A percentile compares a stretch with the other conserved stretches of the same genome.
These are phyloP conservation scores for Apodemia duryi DNA, from an alignment of 2,888 invertebrate genomes.

Conservation along the genomic window DNA sequence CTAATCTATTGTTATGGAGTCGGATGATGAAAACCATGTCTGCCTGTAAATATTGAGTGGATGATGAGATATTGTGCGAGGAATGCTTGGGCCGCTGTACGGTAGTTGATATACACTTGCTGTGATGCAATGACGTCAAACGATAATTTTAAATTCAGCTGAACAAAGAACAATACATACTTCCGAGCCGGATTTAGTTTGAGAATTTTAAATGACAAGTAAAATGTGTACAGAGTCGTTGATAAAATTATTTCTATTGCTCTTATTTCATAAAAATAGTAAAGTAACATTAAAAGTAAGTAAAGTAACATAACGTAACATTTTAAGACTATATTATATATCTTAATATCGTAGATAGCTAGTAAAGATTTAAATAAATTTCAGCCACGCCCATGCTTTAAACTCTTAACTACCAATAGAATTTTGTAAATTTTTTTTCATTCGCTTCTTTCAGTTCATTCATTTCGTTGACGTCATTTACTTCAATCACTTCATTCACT, in stretches of 20 bases:
- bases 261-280: no score
- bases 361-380: no score
- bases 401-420: no score
- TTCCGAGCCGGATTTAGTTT: background rate
- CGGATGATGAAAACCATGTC: constrained; percentile 51
- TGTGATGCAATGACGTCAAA: constrained; percentile 5
- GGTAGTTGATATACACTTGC: constrained; percentile 1
- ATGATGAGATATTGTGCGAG: constrained; percentile 26
- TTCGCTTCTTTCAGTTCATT: no score
- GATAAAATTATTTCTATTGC: background rate
- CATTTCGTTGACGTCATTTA: no score
- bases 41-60: constrained; percentile 47
- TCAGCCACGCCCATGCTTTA: no score
- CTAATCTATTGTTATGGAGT: constrained; percentile 38
- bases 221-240: background rate
- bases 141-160: constrained; percentile 1
- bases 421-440: no score
- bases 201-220: background rate
- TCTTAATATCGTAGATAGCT: no score
- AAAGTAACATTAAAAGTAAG: no score
- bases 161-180: constrained; percentile 6
- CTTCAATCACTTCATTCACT: no score
- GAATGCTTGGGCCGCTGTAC: background rate
- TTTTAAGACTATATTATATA: no score
- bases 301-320: no score